phyloP scores from a whole-genome alignment of 2,113 vertebrate genomes.

The Stigmatopora nigra region DNA sequence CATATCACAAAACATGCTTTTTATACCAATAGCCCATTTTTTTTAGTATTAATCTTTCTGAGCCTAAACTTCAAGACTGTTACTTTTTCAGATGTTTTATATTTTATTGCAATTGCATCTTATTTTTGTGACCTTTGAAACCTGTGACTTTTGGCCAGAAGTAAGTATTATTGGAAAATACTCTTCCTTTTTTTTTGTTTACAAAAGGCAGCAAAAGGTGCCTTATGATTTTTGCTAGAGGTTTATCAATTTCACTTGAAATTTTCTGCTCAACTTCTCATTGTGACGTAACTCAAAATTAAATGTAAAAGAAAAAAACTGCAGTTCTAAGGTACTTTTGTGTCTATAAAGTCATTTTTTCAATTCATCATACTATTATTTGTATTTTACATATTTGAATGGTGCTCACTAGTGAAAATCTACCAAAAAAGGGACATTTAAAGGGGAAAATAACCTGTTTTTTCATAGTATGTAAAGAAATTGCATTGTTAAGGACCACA shows the following conservation, averaged over 20 bases:
- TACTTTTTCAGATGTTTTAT: conserved; percentile 42
- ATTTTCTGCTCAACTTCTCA: background rate
- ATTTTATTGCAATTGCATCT: conserved; percentile 34
- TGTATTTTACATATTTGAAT: background rate
- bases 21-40: conserved; percentile 22
- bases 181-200: conserved; percentile 2
- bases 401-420: background rate
- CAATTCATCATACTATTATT: background rate
- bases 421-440: background rate
- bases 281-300: background rate
- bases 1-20: conserved; percentile 33
- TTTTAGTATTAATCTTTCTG: conserved; percentile 28
- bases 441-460: background rate
- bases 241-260: conserved; percentile 4
- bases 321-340: background rate
- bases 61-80: conserved; percentile 58
- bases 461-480: background rate
- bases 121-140: conserved; percentile 20
- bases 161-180: conserved; percentile 1
- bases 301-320: background rate
- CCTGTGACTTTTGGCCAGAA: conserved; percentile 17
- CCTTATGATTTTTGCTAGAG: conserved; percentile 33
- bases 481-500: background rate
- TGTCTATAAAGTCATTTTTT: background rate
- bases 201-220: conserved; percentile 35